Evolutionary conservation across 1,140 invertebrate genomes (phyloP).

Genomic region (Harpegnathos saltator): DNA sequence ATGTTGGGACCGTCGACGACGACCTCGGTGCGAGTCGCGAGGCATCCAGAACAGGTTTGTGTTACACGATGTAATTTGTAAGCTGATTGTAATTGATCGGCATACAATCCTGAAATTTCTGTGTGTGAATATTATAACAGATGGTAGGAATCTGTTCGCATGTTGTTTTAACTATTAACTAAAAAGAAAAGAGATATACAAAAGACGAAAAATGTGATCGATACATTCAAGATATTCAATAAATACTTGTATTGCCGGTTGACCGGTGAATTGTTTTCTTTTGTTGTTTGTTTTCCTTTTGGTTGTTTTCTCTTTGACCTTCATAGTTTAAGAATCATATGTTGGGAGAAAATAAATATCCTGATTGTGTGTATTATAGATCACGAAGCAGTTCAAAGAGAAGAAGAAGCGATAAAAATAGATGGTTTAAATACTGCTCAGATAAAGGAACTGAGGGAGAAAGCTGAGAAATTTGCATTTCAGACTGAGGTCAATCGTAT

Average conservation of each 20-base stretch:
- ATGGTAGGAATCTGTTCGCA: slow-evolving; percentile 1
- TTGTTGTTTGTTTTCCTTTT: too few species aligned
- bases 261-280: too few species aligned
- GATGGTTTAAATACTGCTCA: slow-evolving; percentile 98
- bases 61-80: not conserved
- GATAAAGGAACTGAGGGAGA: slow-evolving; percentile 95
- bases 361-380: slow-evolving; percentile 85
- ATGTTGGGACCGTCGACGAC: slow-evolving; percentile 88
- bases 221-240: too few species aligned
- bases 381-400: slow-evolving; percentile 92
- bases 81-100: not conserved
- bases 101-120: not conserved
- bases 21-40: slow-evolving; percentile 93
- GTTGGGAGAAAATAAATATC: slow-evolving; percentile 14
- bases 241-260: too few species aligned
- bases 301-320: too few species aligned
- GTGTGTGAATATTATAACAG: slow-evolving; percentile 9
- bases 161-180: not conserved
- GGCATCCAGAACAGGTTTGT: slow-evolving; percentile 93
- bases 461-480: slow-evolving; percentile 97
- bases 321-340: too few species aligned
- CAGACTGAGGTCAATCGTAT: slow-evolving; percentile 99
- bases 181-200: not conserved
- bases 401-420: slow-evolving; percentile 98
- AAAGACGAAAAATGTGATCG: not conserved